Conservation (phyloP, 2,113 vertebrate genomes). For the Psilopogon haemacephalus region DNA sequence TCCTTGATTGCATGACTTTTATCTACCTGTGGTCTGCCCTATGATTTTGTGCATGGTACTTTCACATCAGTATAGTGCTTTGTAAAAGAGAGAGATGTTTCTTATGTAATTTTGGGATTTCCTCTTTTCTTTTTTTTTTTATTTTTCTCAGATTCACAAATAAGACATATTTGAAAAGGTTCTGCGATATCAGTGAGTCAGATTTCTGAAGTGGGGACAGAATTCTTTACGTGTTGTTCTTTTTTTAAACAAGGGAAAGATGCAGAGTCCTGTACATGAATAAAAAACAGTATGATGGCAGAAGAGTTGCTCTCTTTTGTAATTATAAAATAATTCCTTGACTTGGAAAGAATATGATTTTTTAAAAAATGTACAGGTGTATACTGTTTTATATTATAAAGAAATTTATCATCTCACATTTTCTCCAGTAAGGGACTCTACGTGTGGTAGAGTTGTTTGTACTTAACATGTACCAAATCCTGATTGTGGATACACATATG, state of each 20-base stretch:
- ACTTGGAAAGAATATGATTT: background rate
- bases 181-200: background rate
- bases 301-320: background rate
- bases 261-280: background rate
- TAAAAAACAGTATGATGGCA: background rate
- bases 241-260: background rate
- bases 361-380: background rate
- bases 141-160: background rate
- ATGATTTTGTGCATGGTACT: background rate
- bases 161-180: background rate
- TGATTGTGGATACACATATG: background rate
- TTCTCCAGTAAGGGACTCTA: background rate
- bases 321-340: background rate
- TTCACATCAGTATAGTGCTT: background rate
- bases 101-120: background rate
- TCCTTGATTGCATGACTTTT: background rate
- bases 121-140: no score
- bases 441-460: background rate
- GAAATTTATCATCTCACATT: background rate
- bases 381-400: background rate
- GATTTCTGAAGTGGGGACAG: background rate
- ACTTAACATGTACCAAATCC: background rate
- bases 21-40: background rate
- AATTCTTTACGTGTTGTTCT: background rate
- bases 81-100: background rate